Base-by-base conservation (phyloP, 2,888 invertebrate species). In the Aproaerema taeniolella region DNA sequence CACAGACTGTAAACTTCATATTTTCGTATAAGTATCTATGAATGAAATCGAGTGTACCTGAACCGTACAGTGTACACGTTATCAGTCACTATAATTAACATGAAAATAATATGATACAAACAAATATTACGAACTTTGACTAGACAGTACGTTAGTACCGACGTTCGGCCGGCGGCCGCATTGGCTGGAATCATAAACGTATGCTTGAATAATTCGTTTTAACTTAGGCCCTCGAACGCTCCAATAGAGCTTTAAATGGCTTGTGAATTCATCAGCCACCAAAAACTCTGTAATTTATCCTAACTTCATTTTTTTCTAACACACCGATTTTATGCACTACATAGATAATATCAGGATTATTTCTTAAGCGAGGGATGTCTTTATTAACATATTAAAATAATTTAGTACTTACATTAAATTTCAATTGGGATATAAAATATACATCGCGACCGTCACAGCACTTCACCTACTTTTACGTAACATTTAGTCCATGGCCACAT, bases 131-230 rank as follows among this genome's bases (percentile, higher is more conserved):
- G 72, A 72, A 69, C 65, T 67, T 81, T 85, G 83, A 85, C 85
- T 85, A 85, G 85, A 85, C 82, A 78, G 81, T 83, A 81, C 81
- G 72, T 64, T 67, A 72, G 79, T 76, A 76, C 75, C 76, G 78
- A 67, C 74, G 61, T 69, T 59, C 54, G 54, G 70, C 70, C 69
- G 66, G 58, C 64, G 68, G 67, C 71, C 68, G 58, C 59, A 63
- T 60, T 67, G 68, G 66, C 70, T 73, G 67, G 66, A 69, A 66
- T 70, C 55, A 61, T 67, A 60, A 61, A 59, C 62, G 58, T 54
- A 59, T 62, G 46, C 56, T 57, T 61, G 41, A 49, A 50, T 57
- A 52, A 47, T 58, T 63, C 52, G 48, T 59, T 61, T 65, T 55
- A 50, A n/a, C 52, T 70, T 76, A 80, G 74, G 76, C 75, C 77